Percentiles rank a stretch among this genome's conserved stretches.
Evolutionary conservation across 2,113 vertebrate genomes (phyloP).

Genomic region (Varanus salvator): DNA sequence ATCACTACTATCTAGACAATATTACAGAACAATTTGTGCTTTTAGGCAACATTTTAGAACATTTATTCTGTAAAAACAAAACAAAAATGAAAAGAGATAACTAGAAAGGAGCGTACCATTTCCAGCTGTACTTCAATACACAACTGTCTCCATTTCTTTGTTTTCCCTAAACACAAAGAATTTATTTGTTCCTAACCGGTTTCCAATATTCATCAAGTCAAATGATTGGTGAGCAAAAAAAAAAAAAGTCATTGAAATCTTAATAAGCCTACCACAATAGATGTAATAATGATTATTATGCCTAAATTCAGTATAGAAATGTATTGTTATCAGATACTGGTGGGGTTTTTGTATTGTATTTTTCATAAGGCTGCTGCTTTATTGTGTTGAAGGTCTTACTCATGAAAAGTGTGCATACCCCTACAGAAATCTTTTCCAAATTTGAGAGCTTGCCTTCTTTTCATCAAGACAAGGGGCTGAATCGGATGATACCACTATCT

Average conservation of each 20-base stretch:
- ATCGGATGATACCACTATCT: not conserved
- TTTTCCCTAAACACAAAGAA: not conserved
- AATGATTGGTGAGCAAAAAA: not conserved
- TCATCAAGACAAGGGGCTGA: not conserved
- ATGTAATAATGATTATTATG: not conserved
- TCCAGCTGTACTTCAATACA: not conserved
- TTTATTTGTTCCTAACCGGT: constrained; percentile 8
- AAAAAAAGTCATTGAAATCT: not conserved
- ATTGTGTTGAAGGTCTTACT: not conserved
- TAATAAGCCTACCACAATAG: not conserved
- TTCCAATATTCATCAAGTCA: not conserved
- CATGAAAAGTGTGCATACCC: not conserved
- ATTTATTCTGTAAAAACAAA: constrained; percentile 61
- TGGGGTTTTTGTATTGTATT: not conserved
- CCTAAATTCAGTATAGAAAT: not conserved
- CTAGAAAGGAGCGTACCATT: constrained; percentile 14
- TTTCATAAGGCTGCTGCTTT: not conserved
- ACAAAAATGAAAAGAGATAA: constrained; percentile 26
- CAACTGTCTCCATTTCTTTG: not conserved
- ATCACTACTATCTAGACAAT: constrained; percentile 65
- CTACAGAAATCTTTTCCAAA: too few relatives aligned
- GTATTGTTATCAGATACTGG: not conserved
- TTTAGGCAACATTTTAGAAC: constrained; percentile 61
- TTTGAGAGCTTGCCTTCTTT: not conserved
- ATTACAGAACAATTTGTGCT: constrained; percentile 60